Evolutionary conservation across 1,140 invertebrate species (phyloP), one percentile per base, ranked within the genome.

Genomic region (Potamilus streckersoni): DNA sequence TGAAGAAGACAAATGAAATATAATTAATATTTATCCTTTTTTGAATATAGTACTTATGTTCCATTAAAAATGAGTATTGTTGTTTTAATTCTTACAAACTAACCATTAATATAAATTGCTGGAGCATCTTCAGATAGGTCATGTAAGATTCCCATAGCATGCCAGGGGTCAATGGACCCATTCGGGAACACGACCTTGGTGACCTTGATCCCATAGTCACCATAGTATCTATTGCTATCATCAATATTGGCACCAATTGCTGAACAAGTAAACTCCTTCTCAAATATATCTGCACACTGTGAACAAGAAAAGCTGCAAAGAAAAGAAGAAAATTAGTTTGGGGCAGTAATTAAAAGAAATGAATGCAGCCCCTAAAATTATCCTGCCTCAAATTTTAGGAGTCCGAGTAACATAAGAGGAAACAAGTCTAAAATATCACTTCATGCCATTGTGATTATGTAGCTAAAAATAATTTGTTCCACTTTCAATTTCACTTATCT

Each of bases 141-240:
- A 57, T 86, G 77, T 14, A 87, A 84, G 16, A 91, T 83, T 27
- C 90, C 94, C 55, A 98, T 90, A 4, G 94, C 94, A 91, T 97
- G 96, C 97, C 97, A 98, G 12, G 96, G 97, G 91, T 98, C 97
- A 67, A 97, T 93, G 2, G 94, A 94, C 69, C 97, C 97, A 87
- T 98, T 96, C 57, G 96, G 94, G 87, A 94, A 97, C 2, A 97
- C 93, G 23, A 97, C 94, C 80, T 94, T 93, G 2, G 91, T 93
- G 0, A 93, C 93, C 59, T 93, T 89, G 27, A 97, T 91, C 71
- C 93, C 90, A 2, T 94, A 89, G 15, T 92, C 95, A 8, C 96
- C 96, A 85, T 97, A 98, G 31, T 94, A 90, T 65, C 90, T 93
- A 88, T 97, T 97, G 0, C 95, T 96, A 77, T 93, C 91, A 2